phyloP scores from a whole-genome alignment of 2,888 invertebrate genomes.

The Taenaris catops region DNA sequence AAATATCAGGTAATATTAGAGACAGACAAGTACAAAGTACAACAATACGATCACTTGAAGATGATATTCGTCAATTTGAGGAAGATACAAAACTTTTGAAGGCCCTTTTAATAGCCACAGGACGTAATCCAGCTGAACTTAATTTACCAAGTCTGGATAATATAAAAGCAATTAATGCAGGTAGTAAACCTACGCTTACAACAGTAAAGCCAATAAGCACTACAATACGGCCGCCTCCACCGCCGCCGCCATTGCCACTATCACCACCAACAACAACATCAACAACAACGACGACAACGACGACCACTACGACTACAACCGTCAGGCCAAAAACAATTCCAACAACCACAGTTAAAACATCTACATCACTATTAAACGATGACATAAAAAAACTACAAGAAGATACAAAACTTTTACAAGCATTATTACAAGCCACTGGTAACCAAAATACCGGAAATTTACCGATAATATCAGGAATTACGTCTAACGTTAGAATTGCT shows the following conservation, averaged over 20 bases:
- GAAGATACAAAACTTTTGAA: conserved; percentile 67
- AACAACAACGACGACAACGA: conserved; percentile 14
- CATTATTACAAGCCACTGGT: conserved; percentile 59
- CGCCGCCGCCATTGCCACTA: conserved; percentile 16
- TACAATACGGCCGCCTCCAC: conserved; percentile 14
- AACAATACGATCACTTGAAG: conserved; percentile 58
- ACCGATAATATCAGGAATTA: conserved; percentile 58
- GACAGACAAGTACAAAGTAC: conserved; percentile 39
- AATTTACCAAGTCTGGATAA: conserved; percentile 55
- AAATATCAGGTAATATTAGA: conserved; percentile 31
- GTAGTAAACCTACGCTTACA: conserved; percentile 19
- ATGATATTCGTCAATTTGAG: conserved; percentile 66
- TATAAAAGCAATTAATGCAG: conserved; percentile 26
- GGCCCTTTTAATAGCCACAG: conserved; percentile 63
- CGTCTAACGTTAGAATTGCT: conserved; percentile 64
- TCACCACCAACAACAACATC: conserved; percentile 29
- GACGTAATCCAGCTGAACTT: conserved; percentile 56
- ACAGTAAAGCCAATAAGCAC: conserved; percentile 30
- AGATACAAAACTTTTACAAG: conserved; percentile 63
- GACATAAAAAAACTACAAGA: conserved; percentile 62
- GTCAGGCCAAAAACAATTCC: conserved; percentile 28
- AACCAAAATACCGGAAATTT: conserved; percentile 44
- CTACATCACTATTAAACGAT: conserved; percentile 44
- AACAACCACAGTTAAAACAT: conserved; percentile 27
- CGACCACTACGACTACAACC: conserved; percentile 31